Percentiles rank a stretch among this genome's conserved stretches.
phyloP scores from a whole-genome alignment of 2,888 invertebrate genomes.

The Acanthosepion lycidas region DNA sequence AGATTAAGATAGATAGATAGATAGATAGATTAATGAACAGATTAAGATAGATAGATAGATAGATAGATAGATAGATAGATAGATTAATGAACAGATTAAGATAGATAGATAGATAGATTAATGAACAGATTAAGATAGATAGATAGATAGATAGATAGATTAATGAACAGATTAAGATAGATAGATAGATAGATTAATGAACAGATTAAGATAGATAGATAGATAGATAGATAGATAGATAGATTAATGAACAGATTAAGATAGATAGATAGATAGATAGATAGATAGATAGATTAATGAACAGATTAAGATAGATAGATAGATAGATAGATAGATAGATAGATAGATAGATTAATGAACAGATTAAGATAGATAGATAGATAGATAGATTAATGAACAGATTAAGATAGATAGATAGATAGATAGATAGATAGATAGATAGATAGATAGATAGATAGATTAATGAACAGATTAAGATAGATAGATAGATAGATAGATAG shows the following conservation, averaged over 20 bases:
- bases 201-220: not conserved
- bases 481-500: not conserved
- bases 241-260: not conserved
- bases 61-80: not conserved
- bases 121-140: not conserved
- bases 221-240: not conserved
- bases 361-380: not conserved
- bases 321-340: not conserved
- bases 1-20: too few relatives aligned
- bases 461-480: not conserved
- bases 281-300: not conserved
- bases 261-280: not conserved
- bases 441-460: not conserved
- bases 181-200: not conserved
- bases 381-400: too few relatives aligned
- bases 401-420: not conserved
- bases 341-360: not conserved
- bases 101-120: not conserved
- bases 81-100: not conserved
- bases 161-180: too few relatives aligned
- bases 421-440: not conserved
- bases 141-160: not conserved
- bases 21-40: not conserved
- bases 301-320: too few relatives aligned
- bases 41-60: not conserved